Evolutionary conservation across 1,140 invertebrate genomes (phyloP).

Genomic region (Drosophila subobscura): DNA sequence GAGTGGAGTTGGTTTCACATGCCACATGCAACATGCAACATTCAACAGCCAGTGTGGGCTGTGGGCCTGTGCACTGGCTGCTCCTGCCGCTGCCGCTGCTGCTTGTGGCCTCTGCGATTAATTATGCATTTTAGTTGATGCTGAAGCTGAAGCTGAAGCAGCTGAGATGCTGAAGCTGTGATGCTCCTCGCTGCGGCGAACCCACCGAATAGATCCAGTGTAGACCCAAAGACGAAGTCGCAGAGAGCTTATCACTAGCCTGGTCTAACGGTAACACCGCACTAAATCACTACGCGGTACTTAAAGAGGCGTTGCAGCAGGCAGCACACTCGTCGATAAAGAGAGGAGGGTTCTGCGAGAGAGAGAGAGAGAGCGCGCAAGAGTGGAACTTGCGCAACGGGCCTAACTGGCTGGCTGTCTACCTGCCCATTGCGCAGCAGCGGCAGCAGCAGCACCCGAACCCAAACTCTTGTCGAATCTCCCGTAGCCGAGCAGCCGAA

Average conservation of each 20-base stretch:
- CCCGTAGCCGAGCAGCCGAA: neutral
- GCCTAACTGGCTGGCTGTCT: constrained; percentile 27
- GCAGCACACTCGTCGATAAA: constrained; percentile 21
- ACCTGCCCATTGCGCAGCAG: neutral
- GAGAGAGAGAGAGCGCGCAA: neutral
- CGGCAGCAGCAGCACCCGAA: constrained; percentile 9
- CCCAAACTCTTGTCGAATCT: constrained; percentile 2
- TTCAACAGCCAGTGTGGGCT: constrained; percentile 26
- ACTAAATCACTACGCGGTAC: constrained; percentile 80
- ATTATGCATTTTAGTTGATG: constrained; percentile 76
- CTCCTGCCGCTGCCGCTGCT: constrained; percentile 6
- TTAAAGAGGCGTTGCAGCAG: constrained; percentile 71
- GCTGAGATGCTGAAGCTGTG: constrained; percentile 26
- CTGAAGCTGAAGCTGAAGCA: constrained; percentile 38
- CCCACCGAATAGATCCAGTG: neutral
- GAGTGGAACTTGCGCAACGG: constrained; percentile 67
- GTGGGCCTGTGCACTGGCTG: constrained; percentile 18
- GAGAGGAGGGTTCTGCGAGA: no score
- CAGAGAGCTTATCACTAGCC: constrained; percentile 54
- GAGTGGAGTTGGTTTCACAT: constrained; percentile 28
- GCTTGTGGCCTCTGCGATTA: constrained; percentile 50
- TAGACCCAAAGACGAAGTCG: no score
- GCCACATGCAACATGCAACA: constrained; percentile 60
- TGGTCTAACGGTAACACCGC: constrained; percentile 66
- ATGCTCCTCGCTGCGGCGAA: constrained; percentile 23